Evolutionary conservation across 2,888 invertebrate species (phyloP).

Genomic region (Caenorhabditis macrosperma): DNA sequence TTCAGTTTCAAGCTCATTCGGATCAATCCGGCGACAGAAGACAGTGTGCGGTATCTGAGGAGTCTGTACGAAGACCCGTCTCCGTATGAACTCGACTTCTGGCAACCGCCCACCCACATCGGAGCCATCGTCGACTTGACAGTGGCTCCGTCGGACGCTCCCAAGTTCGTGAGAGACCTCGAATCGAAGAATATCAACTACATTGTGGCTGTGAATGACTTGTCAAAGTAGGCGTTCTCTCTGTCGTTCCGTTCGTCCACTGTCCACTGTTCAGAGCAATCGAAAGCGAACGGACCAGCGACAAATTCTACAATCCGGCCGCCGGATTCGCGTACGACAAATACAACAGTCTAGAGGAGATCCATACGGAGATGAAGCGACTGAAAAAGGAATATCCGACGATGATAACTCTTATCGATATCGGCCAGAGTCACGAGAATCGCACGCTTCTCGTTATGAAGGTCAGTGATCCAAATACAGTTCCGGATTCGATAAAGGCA

Average conservation of each 20-base stretch:
- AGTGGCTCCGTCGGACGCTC: slow-evolving; percentile 74
- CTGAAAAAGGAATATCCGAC: slow-evolving; percentile 72
- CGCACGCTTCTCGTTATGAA: slow-evolving; percentile 73
- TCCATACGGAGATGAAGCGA: slow-evolving; percentile 64
- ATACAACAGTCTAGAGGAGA: slow-evolving; percentile 70
- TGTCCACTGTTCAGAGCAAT: slow-evolving; percentile 71
- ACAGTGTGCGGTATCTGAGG: slow-evolving; percentile 70
- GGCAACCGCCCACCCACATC: slow-evolving; percentile 75
- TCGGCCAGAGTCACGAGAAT: slow-evolving; percentile 78
- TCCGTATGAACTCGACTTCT: slow-evolving; percentile 77
- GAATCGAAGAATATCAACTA: slow-evolving; percentile 72
- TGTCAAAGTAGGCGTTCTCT: slow-evolving; percentile 72
- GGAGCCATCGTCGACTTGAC: slow-evolving; percentile 72
- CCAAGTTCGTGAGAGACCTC: slow-evolving; percentile 74
- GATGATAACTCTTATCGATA: slow-evolving; percentile 77
- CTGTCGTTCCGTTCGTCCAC: not conserved
- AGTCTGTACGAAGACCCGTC: slow-evolving; percentile 71
- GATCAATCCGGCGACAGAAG: slow-evolving; percentile 75
- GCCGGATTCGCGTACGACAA: slow-evolving; percentile 71
- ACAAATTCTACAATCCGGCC: slow-evolving; percentile 60
- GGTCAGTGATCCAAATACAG: slow-evolving; percentile 29
- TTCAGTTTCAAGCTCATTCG: slow-evolving; percentile 79
- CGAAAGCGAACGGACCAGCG: slow-evolving; percentile 63
- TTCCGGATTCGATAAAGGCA: not conserved
- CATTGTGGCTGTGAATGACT: slow-evolving; percentile 76